Base-by-base conservation (phyloP, 2,888 invertebrate genomes). In the Ethmia dodecea region DNA sequence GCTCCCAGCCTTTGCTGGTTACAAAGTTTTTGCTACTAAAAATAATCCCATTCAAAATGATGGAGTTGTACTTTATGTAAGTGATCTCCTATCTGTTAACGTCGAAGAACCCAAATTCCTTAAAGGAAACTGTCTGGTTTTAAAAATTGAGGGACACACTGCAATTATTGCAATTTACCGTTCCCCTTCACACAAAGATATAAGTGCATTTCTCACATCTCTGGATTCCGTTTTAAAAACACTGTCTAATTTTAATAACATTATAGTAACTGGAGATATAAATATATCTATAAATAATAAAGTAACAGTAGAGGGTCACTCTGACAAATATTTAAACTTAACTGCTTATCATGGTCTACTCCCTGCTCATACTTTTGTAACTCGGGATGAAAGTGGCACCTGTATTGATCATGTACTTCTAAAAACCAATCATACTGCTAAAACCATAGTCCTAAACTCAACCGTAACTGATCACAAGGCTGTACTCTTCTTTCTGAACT, bases 401-500 rank as follows among this genome's bases (percentile, higher is more conserved):
- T 34, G 34, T 24, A 28, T 34, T 22, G 34, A 29, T 29, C 29
- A 29, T 29, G 29, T 29, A n/a, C 6, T 29, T 3, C 16, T 29
- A 3, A 29, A 29, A 29, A 16, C 29, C 3, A 15, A 16, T 5
- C 3, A 16, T 8, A 3, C 29, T n/a, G 15, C 29, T 5, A 16
- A 3, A 5, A 16, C 16, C 5, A 3, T 29, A n/a, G 29, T 29
- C 8, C 10, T 15, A 3, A 5, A 29, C 11, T 28, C 28, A 4
- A 5, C 28, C 5, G 5, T 28, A 4, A 28, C 28, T 13, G 28
- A 28, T 5, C 28, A 28, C n/a, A 28, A 13, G 13, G 5, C 28
- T 4, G 10, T 13, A 5, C 13, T 28, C 5, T 10, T 25, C n/a
- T n/a, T n/a, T n/a, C n/a, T n/a, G n/a, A n/a, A n/a, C n/a, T n/a